Percentiles rank a stretch among this genome's conserved stretches.
These are phyloP conservation scores for Notolepis coatsorum DNA, from an alignment of 2,797 vertebrate species.

Conservation along the genomic window DNA sequence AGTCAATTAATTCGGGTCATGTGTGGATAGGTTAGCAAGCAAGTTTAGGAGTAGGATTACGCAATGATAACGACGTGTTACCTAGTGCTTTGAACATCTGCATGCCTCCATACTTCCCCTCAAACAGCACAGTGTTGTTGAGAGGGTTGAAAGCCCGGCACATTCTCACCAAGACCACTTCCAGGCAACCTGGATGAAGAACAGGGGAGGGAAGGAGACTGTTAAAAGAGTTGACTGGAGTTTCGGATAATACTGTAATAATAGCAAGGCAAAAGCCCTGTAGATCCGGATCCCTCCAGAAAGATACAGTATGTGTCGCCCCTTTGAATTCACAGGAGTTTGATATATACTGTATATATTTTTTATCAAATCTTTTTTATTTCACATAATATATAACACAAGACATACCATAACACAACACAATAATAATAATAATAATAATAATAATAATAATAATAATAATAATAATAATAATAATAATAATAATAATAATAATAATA, in stretches of 20 bases:
- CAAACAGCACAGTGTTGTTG: conserved; percentile 99
- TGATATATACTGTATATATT: too few relatives aligned
- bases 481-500: too few relatives aligned
- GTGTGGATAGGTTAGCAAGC: not conserved
- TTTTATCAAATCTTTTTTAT: too few relatives aligned
- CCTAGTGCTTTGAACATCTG: conserved; percentile 99
- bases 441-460: too few relatives aligned
- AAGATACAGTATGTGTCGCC: too few relatives aligned
- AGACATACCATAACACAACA: too few relatives aligned
- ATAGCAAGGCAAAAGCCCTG: not conserved
- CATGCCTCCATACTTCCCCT: conserved; percentile 99
- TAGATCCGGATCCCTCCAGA: too few relatives aligned
- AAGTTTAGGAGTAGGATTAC: not conserved
- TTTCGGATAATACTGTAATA: not conserved
- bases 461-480: too few relatives aligned
- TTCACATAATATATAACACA: too few relatives aligned
- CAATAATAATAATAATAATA: too few relatives aligned
- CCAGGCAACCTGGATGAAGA: conserved; percentile 90
- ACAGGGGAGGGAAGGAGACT: conserved; percentile 4
- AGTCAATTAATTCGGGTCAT: not conserved
- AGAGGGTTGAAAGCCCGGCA: conserved; percentile 99
- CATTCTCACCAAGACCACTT: conserved; percentile 99
- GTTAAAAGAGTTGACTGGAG: not conserved
- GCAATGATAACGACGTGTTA: conserved; percentile 59
- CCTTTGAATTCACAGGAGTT: too few relatives aligned